phyloP scores from a whole-genome alignment of 2,888 invertebrate species.

The Ryuthela nishihirai region DNA sequence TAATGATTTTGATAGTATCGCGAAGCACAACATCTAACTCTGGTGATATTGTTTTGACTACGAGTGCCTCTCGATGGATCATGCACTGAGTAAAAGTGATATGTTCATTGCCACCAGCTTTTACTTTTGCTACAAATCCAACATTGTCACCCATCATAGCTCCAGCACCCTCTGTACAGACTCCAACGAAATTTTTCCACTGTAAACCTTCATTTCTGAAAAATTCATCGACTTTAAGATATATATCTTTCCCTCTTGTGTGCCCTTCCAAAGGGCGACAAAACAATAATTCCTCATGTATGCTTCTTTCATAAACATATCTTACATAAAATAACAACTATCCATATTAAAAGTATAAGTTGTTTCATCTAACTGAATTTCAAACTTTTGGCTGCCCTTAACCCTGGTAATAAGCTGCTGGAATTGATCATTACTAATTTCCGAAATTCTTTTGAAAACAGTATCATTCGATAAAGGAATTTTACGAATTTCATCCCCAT shows the following conservation, averaged over 20 bases:
- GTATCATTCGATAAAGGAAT: constrained; percentile 6
- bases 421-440: constrained; percentile 6
- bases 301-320: not conserved
- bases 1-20: too few species aligned
- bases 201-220: not conserved
- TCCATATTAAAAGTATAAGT: not conserved
- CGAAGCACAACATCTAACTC: too few species aligned
- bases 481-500: constrained; percentile 6
- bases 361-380: constrained; percentile 5
- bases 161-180: not conserved
- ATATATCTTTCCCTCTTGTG: not conserved
- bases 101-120: constrained; percentile 4
- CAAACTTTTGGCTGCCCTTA: constrained; percentile 1
- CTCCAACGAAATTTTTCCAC: constrained; percentile 1
- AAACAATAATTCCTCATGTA: not conserved
- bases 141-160: not conserved
- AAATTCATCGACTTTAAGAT: not conserved
- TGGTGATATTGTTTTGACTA: constrained; percentile 10
- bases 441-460: constrained; percentile 5
- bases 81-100: constrained; percentile 7
- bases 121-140: constrained; percentile 4
- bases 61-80: constrained; percentile 2
- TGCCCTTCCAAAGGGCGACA: constrained; percentile 1
- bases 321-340: not conserved
- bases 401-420: constrained; percentile 2